phyloP scores from a whole-genome alignment of 2,888 invertebrate genomes.

The Scaeva pyrastri region DNA sequence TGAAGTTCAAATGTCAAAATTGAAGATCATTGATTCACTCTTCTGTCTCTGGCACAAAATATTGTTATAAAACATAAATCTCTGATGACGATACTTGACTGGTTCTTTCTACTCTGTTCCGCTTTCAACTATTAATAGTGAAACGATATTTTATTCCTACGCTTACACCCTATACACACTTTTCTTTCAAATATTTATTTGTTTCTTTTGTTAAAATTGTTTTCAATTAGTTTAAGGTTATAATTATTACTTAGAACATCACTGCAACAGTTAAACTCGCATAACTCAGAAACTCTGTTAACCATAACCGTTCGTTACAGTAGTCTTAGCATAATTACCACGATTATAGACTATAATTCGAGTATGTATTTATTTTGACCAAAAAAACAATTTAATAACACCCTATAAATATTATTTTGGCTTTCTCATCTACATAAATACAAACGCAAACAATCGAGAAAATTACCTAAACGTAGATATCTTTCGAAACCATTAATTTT shows the following conservation, averaged over 20 bases:
- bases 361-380: constrained; percentile 7
- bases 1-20: too few relatives aligned
- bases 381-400: constrained; percentile 64
- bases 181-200: too few relatives aligned
- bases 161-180: too few relatives aligned
- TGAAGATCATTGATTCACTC: too few relatives aligned
- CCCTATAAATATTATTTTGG: constrained; percentile 30
- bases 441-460: constrained; percentile 2
- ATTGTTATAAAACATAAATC: too few relatives aligned
- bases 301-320: constrained; percentile 55
- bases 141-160: too few relatives aligned
- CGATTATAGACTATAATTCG: constrained; percentile 5
- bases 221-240: too few relatives aligned
- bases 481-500: constrained; percentile 67
- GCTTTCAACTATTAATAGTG: too few relatives aligned
- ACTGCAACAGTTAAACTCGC: constrained; percentile 31
- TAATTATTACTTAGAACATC: background rate
- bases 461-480: constrained; percentile 63
- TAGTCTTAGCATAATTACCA: constrained; percentile 62
- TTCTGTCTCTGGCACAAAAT: too few relatives aligned
- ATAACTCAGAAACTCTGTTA: constrained; percentile 35
- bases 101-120: too few relatives aligned
- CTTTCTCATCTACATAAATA: constrained; percentile 35
- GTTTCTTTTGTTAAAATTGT: too few relatives aligned
- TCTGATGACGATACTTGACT: too few relatives aligned